A percentile compares a stretch with the other conserved stretches of the same genome.
These are phyloP conservation scores for Caradrina kadenii DNA, from an alignment of 2,888 invertebrate genomes.

Conservation along the genomic window DNA sequence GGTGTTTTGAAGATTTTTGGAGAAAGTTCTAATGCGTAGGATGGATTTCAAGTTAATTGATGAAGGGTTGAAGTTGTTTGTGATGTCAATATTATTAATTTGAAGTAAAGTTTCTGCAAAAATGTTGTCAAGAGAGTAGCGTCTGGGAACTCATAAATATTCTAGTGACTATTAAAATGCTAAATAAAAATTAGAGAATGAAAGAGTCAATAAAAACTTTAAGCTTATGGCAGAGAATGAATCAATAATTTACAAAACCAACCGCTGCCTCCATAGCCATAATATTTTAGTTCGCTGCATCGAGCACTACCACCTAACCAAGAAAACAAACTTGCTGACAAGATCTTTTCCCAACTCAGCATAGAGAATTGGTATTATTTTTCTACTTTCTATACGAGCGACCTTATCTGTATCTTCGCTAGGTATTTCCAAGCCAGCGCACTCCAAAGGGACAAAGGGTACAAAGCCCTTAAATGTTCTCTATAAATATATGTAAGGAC, in stretches of 20 bases:
- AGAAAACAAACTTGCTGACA: constrained; percentile 39
- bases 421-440: constrained; percentile 66
- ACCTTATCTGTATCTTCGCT: constrained; percentile 56
- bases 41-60: not conserved
- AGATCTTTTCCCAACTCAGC: constrained; percentile 38
- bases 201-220: no score
- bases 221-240: not conserved
- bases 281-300: constrained; percentile 35
- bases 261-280: not conserved
- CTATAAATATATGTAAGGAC: constrained; percentile 59
- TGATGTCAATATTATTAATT: not conserved
- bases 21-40: constrained; percentile 9
- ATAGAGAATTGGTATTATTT: constrained; percentile 58
- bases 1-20: constrained; percentile 39
- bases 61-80: not conserved
- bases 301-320: not conserved
- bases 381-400: constrained; percentile 62
- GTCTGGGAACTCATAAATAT: no score
- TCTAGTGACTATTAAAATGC: no score
- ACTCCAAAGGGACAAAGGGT: constrained; percentile 69
- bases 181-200: not conserved
- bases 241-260: not conserved
- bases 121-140: no score
- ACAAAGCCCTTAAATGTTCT: constrained; percentile 67
- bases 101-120: not conserved